Base-by-base conservation (phyloP, 2,113 vertebrate species). In the Eublepharis macularius region DNA sequence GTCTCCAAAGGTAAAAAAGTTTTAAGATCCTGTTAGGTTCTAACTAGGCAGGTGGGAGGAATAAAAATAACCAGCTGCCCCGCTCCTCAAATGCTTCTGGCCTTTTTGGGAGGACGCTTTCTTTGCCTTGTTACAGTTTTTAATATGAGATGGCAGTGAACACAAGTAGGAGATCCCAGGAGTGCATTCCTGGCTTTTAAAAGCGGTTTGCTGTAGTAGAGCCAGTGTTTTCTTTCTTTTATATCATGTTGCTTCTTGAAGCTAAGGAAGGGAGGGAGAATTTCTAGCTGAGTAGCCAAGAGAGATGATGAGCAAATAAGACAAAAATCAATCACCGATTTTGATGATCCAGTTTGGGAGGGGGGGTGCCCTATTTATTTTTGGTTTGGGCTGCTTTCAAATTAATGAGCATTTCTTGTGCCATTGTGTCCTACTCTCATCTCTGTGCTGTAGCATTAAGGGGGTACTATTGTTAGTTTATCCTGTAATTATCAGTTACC, bases 401-500 rank as follows among this genome's bases (percentile, higher is more conserved):
- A 68, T 14, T 76, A 87, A 32, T 12, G 4, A 39, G 8, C 24
- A 82, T 19, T 57, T 81, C 82, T 88, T 66, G 73, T 0, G 43
- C 34, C 77, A 1, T n/a, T 36, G 7, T 57, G 29, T 45, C 72
- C 21, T 82, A 78, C 89, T 63, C 11, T 60, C 19, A 17, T 54
- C 81, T 29, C 69, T 88, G 51, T 51, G 43, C 83, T 90, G 78
- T 81, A 89, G 47, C 2, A 0, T 70, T 79, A 85, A 85, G 36
- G 88, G 80, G 41, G 81, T 54, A 83, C 83, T 87, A 73, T 78
- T 65, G 75, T 26, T 60, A 24, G 36, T 73, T 87, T 65, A 78
- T 13, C 86, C 45, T 79, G 69, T 57, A 87, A 82, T 89, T 83
- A 88, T 85, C 63, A 70, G 65, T 78, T 60, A 49, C 63, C 21